Evolutionary conservation across 1,140 invertebrate genomes (phyloP).

Genomic region (Panagrolaimus sp.): DNA sequence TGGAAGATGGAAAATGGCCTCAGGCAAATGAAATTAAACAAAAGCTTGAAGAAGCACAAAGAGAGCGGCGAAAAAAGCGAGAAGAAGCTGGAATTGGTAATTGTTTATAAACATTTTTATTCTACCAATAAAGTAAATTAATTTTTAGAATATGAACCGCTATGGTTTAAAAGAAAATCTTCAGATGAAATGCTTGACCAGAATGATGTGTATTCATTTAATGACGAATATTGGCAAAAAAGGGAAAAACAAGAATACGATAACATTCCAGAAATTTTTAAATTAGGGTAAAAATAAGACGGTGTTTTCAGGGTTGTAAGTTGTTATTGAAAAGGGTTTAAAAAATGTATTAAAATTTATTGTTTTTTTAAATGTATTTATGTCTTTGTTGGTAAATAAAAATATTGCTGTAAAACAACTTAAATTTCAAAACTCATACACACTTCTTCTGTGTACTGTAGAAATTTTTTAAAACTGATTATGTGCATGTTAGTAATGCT

Average conservation of each 20-base stretch:
- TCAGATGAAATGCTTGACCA: conserved; percentile 67
- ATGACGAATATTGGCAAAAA: conserved; percentile 78
- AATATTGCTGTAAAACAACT: no score
- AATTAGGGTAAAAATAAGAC: no score
- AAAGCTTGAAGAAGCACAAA: conserved; percentile 87
- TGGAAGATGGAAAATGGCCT: conserved; percentile 93
- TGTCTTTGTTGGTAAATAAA: no score
- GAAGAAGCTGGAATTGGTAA: conserved; percentile 33
- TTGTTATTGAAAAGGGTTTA: no score
- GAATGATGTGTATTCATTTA: conserved; percentile 75
- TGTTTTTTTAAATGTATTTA: no score
- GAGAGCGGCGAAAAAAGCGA: conserved; percentile 53
- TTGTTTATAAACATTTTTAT: background rate
- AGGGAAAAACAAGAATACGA: conserved; percentile 82
- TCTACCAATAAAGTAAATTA: conserved; percentile 66
- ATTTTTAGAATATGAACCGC: conserved; percentile 69
- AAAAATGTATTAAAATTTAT: no score
- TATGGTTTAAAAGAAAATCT: conserved; percentile 79
- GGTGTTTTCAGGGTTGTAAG: no score
- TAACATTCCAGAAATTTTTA: conserved; percentile 67
- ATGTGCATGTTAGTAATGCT: no score
- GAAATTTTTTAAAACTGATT: no score
- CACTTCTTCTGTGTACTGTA: no score
- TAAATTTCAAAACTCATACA: no score
- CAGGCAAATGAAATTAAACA: conserved; percentile 84